Base-by-base conservation (phyloP, 2,888 invertebrate species). In the Unio pictorum region DNA sequence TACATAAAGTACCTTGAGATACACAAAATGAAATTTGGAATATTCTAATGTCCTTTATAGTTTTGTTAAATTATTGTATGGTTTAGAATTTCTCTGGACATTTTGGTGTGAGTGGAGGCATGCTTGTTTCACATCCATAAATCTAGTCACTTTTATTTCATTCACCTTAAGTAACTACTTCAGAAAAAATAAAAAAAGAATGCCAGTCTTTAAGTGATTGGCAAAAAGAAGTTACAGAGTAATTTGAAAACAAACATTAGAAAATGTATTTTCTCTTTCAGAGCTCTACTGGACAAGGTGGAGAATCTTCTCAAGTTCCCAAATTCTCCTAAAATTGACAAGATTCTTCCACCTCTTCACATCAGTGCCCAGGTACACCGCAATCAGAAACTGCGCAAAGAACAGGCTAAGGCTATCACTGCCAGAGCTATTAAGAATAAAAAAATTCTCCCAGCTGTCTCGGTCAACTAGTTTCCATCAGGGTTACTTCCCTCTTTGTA, bases 311-410 rank as follows among this genome's bases (percentile, higher is more conserved):
- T 88, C 59, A 86, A 85, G 72, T 89, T 87, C 71, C 88, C 88
- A 5, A 85, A 88, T 69, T 87, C 87, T 65, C 87, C 87, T 4
- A 88, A 87, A 72, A 77, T 87, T 56, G 85, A 87, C 67, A 84
- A 82, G 70, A 86, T 87, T 67, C 76, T 86, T n/a, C 86, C 85
- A 7, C 87, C 87, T 5, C 73, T 86, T 34, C 82, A 84, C 56
- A 66, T 86, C n/a, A 82, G 80, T 1, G 75, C 78, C 55, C 76
- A 75, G 61, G 70, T 76, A 23, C 71, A 80, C 60, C 75, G 73
- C 58, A 73, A 72, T 4, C 82, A 84, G 59, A 78, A 75, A 64
- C 63, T 80, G 71, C 74, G 75, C 23, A 73, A 70, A 30, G 74
- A 81, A 65, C 62, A 67, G 55, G 64, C 66, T 3, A 68, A 74